phyloP scores from a whole-genome alignment of 1,140 invertebrate genomes.

The Eriosoma lanigerum region DNA sequence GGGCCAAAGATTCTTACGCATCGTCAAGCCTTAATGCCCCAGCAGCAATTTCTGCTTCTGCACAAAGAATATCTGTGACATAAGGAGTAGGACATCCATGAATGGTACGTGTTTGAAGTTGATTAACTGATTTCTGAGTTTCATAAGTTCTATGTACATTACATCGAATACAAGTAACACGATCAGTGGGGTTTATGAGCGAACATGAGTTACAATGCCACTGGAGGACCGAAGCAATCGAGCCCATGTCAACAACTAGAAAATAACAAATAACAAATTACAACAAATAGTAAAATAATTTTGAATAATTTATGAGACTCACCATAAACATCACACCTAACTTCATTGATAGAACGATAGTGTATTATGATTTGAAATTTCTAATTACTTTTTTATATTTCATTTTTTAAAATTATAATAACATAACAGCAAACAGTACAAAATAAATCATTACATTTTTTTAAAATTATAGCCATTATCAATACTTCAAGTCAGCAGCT shows the following conservation, averaged over 20 bases:
- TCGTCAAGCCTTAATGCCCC: slow-evolving; percentile 34
- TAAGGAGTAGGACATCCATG: slow-evolving; percentile 18
- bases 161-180: slow-evolving; percentile 76
- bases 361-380: background rate
- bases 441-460: slow-evolving; percentile 26
- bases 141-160: slow-evolving; percentile 59
- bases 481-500: slow-evolving; percentile 11
- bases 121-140: slow-evolving; percentile 55
- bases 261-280: background rate
- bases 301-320: background rate
- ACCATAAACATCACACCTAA: slow-evolving; percentile 30
- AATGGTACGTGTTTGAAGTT: slow-evolving; percentile 17
- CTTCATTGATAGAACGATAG: slow-evolving; percentile 24
- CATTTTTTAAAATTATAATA: slow-evolving; percentile 19
- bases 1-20: background rate
- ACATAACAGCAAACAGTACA: background rate
- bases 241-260: slow-evolving; percentile 66
- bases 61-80: slow-evolving; percentile 32
- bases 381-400: background rate
- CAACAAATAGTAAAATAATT: background rate
- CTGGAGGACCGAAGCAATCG: slow-evolving; percentile 84
- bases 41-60: slow-evolving; percentile 8
- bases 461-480: background rate
- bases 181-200: slow-evolving; percentile 82
- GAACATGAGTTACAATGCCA: slow-evolving; percentile 84